These are phyloP conservation scores for Limosa lapponica DNA, from an alignment of 2,797 vertebrate genomes.

Conservation along the genomic window DNA sequence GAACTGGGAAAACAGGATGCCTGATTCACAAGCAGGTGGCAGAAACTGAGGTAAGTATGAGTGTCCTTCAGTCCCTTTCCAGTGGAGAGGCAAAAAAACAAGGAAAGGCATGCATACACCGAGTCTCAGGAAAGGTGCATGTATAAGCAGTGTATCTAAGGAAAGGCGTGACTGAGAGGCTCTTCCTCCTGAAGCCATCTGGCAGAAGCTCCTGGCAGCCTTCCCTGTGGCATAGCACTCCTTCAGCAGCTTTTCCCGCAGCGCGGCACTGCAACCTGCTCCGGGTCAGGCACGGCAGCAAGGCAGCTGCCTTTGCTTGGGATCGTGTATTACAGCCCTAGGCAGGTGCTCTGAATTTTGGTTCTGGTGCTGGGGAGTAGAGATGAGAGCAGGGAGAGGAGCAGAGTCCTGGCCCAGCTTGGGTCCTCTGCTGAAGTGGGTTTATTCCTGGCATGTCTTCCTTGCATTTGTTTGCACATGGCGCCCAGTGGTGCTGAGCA, in stretches of 20 bases:
- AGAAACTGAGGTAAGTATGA: neutral
- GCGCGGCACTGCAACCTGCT: neutral
- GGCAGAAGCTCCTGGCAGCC: neutral
- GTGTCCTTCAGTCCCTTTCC: neutral
- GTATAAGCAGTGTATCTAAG: neutral
- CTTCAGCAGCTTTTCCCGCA: neutral
- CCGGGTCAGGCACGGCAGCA: neutral
- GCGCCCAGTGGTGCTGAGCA: neutral
- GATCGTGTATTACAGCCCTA: neutral
- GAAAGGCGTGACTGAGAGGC: neutral
- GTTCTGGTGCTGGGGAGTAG: neutral
- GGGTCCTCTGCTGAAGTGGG: neutral
- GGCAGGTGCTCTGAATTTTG: neutral
- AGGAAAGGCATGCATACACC: neutral
- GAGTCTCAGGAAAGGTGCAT: neutral
- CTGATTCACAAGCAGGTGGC: neutral
- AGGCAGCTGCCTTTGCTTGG: neutral
- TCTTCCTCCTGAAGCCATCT: neutral
- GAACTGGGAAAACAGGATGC: neutral
- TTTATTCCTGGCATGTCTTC: neutral
- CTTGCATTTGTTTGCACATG: neutral
- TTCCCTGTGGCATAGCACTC: neutral
- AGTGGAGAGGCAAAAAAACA: neutral
- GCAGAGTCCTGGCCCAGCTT: neutral
- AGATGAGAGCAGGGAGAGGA: neutral